These are phyloP conservation scores for Stichodactyla helianthus DNA, from an alignment of 64 coral and sea anemone genomes.

Conservation along the genomic window DNA sequence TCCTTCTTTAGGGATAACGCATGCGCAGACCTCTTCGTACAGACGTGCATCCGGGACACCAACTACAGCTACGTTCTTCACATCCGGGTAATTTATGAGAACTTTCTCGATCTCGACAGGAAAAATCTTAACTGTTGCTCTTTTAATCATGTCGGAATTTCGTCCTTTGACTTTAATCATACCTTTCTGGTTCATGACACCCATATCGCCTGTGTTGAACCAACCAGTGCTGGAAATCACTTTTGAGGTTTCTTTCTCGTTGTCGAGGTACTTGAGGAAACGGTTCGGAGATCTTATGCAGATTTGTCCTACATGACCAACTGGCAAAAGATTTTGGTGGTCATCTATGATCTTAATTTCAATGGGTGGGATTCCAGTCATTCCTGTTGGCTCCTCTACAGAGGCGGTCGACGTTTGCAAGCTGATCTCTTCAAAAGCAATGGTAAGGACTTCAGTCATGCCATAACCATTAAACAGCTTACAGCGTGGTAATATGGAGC, in stretches of 20 bases:
- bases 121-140: slow-evolving; percentile 11
- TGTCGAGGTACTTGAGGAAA: not conserved
- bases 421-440: too few species aligned
- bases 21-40: slow-evolving; percentile 22
- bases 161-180: slow-evolving; percentile 9
- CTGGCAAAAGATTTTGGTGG: not conserved
- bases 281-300: not conserved
- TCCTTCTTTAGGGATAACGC: slow-evolving; percentile 22
- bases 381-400: not conserved
- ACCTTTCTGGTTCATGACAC: slow-evolving; percentile 2
- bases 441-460: too few species aligned
- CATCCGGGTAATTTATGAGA: slow-evolving; percentile 10
- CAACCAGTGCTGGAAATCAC: not conserved
- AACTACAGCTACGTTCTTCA: slow-evolving; percentile 8
- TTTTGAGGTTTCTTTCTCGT: not conserved
- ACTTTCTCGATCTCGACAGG: slow-evolving; percentile 10
- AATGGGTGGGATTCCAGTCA: not conserved
- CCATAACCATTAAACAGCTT: too few species aligned
- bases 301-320: not conserved
- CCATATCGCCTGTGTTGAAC: not conserved
- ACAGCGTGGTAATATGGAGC: too few species aligned
- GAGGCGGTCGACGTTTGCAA: too few species aligned
- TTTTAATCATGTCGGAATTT: not conserved
- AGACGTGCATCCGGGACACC: slow-evolving; percentile 14
- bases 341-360: slow-evolving; percentile 18